Conservation (phyloP, 2,113 vertebrate species). For the Hymenochirus boettgeri region DNA sequence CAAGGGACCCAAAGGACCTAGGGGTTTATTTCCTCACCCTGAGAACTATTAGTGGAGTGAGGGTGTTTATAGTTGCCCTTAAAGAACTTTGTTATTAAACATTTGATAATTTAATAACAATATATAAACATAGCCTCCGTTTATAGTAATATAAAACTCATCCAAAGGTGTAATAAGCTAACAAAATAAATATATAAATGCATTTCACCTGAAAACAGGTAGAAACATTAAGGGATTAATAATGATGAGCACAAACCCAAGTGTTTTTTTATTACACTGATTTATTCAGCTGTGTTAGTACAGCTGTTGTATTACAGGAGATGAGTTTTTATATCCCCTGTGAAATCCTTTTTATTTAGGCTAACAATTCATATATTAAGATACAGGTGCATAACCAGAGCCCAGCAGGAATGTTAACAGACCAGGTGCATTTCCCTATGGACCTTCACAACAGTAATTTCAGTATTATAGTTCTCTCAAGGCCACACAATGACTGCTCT, state of each 20-base stretch:
- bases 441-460: neutral
- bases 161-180: no score
- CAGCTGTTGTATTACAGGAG: conserved; percentile 1
- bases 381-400: conserved; percentile 1
- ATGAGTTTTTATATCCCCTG: conserved; percentile 5
- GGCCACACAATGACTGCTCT: neutral
- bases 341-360: neutral
- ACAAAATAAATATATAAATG: no score
- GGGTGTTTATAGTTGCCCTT: no score
- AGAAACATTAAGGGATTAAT: neutral
- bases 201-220: neutral
- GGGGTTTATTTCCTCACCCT: no score
- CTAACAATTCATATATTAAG: conserved; percentile 1
- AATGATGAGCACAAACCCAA: neutral
- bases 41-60: no score
- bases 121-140: no score
- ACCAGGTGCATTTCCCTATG: conserved; percentile 21
- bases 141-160: no score
- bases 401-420: conserved; percentile 5
- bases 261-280: neutral
- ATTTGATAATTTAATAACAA: no score
- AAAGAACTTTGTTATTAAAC: no score
- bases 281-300: neutral
- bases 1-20: no score
- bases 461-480: neutral